Conservation (phyloP, 2,888 invertebrate genomes). For the Heteropelma amictum region DNA sequence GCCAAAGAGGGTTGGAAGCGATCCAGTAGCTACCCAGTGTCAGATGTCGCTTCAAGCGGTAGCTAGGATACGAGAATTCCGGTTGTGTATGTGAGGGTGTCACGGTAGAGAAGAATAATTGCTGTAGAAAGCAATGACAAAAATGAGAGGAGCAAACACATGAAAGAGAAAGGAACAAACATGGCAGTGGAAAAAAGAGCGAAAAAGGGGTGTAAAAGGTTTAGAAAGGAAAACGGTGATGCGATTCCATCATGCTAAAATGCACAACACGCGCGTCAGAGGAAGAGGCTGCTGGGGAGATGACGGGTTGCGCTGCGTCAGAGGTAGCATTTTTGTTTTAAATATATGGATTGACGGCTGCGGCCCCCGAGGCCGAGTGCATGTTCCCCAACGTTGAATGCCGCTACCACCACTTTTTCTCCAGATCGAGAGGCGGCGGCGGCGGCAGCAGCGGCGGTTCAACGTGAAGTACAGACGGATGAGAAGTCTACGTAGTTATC, state of each 20-base stretch:
- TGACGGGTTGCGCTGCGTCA: conserved; percentile 73
- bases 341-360: conserved; percentile 75
- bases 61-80: conserved; percentile 14
- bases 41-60: too few relatives aligned
- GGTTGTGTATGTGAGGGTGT: background rate
- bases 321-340: conserved; percentile 77
- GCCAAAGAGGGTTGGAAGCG: too few relatives aligned
- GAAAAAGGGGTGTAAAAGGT: conserved; percentile 21
- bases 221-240: conserved; percentile 33
- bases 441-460: background rate
- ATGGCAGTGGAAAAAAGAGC: background rate
- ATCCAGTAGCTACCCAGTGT: too few relatives aligned
- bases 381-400: conserved; percentile 33
- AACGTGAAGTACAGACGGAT: conserved; percentile 9
- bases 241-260: conserved; percentile 20
- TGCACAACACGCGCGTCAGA: too few relatives aligned
- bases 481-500: conserved; percentile 50
- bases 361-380: conserved; percentile 58
- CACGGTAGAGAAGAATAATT: background rate
- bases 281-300: background rate
- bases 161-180: conserved; percentile 26
- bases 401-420: conserved; percentile 15
- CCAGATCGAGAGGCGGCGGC: too few relatives aligned
- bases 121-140: background rate
- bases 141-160: conserved; percentile 14